phyloP scores from a whole-genome alignment of 2,113 vertebrate species.

The Siniperca chuatsi region DNA sequence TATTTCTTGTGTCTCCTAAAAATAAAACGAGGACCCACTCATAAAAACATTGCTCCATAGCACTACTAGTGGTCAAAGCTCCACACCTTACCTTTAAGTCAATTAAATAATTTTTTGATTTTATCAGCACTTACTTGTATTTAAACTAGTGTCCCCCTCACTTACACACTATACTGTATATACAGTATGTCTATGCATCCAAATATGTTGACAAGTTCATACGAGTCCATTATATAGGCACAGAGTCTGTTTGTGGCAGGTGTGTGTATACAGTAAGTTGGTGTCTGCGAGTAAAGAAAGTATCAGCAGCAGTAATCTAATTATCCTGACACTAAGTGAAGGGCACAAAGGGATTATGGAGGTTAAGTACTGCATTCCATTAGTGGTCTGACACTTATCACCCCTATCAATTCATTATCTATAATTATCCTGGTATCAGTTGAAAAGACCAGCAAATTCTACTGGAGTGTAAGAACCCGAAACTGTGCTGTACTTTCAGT shows the following conservation, averaged over 20 bases:
- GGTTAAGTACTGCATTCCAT: conserved; percentile 79
- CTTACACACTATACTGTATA: not conserved
- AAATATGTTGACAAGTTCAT: conserved; percentile 1
- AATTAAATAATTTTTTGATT: not conserved
- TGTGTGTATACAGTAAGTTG: not conserved
- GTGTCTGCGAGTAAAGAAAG: conserved; percentile 42
- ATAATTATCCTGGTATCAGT: conserved; percentile 68
- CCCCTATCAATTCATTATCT: conserved; percentile 75
- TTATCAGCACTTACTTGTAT: not conserved
- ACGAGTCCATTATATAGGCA: not conserved
- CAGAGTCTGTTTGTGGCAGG: not conserved
- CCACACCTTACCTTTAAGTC: not conserved
- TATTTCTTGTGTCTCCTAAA: not conserved
- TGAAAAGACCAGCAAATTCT: conserved; percentile 47
- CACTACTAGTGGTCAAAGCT: not conserved
- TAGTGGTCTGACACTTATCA: conserved; percentile 73
- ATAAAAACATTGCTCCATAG: not conserved
- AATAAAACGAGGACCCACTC: not conserved
- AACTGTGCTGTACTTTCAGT: not conserved
- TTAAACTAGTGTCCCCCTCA: not conserved
- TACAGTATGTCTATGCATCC: not conserved
- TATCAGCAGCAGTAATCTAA: conserved; percentile 75
- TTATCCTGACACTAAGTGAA: conserved; percentile 79
- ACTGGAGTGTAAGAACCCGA: conserved; percentile 26
- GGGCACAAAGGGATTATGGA: conserved; percentile 72